Base-by-base conservation (phyloP, 2,113 vertebrate species). In the Equus przewalskii region DNA sequence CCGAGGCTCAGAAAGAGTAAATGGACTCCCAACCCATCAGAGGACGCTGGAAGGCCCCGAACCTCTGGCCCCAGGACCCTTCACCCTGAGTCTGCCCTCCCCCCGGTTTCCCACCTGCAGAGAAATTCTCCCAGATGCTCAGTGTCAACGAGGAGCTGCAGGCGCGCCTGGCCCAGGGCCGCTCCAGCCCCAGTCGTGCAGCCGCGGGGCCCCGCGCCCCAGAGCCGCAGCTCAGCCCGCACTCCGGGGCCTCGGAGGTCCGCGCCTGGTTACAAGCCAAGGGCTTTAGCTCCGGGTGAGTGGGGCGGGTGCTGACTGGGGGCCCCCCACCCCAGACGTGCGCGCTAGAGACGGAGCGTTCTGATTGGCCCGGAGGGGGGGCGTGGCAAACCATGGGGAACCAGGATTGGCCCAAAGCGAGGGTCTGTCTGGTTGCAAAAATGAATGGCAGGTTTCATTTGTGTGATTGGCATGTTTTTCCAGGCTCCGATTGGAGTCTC, bases 261-360 rank as follows among this genome's bases (percentile, higher is more conserved):
- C 98, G 97, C 2, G 97, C 98, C 41, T 99, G 99, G 99, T 99
- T 99, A 44, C 95, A 98, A 60, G 99, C 99, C 94, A 99, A 99
- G 89, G 99, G 99, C 88, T 99, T 99, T 93, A 98, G 97, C 73
- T 97, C 99, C 0, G 56, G 91, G 98, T 98, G 93, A 98, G 98
- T 97, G 98, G 96, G 19, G 33, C 11, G 0, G 21, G 0, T 1
- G 28, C 44, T 1, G 0, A 33, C 33, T 7, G 5, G 14, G 3
- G 13, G 24, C 12, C 18, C 13, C 3, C 33, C 19, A 8, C 18
- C 13, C 3, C 33, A 46, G 26, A 49, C 7, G 3, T 4, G 26
- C 2, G 1, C 13, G 3, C 44, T 24, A 33, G 58, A 36, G 36
- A 64, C 8, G 1, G 65, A 28, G 56, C 15, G 6, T 60, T 80